Evolutionary conservation across 2,888 invertebrate species (phyloP).

Genomic region (Eretmocerus hayati): DNA sequence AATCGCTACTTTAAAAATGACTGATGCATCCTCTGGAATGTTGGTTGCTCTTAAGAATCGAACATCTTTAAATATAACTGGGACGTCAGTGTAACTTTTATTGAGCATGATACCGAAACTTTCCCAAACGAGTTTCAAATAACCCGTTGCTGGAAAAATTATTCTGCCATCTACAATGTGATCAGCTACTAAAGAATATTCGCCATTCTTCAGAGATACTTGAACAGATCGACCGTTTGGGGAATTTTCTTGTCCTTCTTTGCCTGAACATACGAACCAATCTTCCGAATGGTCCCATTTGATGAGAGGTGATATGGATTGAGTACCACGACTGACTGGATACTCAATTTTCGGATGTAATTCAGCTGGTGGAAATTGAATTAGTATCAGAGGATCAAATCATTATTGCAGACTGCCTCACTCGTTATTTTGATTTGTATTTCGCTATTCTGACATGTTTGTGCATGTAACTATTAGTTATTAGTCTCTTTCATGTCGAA

Average conservation of each 20-base stretch:
- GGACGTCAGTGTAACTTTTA: slow-evolving; percentile 60
- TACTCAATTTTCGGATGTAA: slow-evolving; percentile 48
- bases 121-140: slow-evolving; percentile 70
- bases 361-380: slow-evolving; percentile 29
- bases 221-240: not conserved
- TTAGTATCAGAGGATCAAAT: not conserved
- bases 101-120: slow-evolving; percentile 63
- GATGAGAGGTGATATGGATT: slow-evolving; percentile 51
- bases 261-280: slow-evolving; percentile 37
- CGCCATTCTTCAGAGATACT: not conserved
- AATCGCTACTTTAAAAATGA: slow-evolving; percentile 53
- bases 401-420: not conserved
- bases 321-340: slow-evolving; percentile 53
- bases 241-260: slow-evolving; percentile 52
- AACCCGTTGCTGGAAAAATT: slow-evolving; percentile 54
- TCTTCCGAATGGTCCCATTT: slow-evolving; percentile 51
- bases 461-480: not conserved
- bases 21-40: slow-evolving; percentile 57
- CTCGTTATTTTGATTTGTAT: not conserved
- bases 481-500: not conserved
- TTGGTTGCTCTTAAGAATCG: slow-evolving; percentile 76
- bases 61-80: slow-evolving; percentile 79
- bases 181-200: not conserved
- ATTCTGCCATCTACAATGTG: slow-evolving; percentile 1
- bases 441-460: not conserved